These are phyloP conservation scores for Sesia apiformis DNA, from an alignment of 2,888 invertebrate species.

Conservation along the genomic window DNA sequence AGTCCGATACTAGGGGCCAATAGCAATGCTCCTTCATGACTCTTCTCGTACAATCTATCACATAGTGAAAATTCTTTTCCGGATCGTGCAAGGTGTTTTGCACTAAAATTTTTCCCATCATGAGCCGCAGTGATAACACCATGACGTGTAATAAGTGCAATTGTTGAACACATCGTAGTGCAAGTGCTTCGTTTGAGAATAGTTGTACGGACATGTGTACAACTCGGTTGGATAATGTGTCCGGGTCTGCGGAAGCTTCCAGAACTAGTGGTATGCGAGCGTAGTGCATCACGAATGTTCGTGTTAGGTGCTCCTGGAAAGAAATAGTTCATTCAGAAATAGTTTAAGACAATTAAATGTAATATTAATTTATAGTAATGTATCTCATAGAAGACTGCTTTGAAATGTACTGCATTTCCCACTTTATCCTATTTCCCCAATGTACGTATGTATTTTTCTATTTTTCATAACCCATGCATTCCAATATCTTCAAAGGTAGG, in stretches of 20 bases:
- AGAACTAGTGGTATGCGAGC: conserved; percentile 94
- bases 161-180: conserved; percentile 92
- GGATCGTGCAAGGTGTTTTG: conserved; percentile 89
- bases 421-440: too few species aligned
- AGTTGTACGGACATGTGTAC: conserved; percentile 98
- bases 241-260: conserved; percentile 88
- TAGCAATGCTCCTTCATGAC: conserved; percentile 99
- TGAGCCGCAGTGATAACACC: conserved; percentile 88
- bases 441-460: too few species aligned
- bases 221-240: conserved; percentile 94
- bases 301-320: conserved; percentile 87
- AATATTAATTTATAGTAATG: too few species aligned
- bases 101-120: conserved; percentile 94
- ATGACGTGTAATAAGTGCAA: conserved; percentile 93
- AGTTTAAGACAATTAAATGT: too few species aligned
- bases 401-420: too few species aligned
- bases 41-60: conserved; percentile 92
- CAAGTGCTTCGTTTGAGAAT: conserved; percentile 94
- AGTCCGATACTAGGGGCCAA: conserved; percentile 97
- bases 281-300: conserved; percentile 97
- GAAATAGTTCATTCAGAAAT: too few species aligned
- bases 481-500: too few species aligned
- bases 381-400: too few species aligned
- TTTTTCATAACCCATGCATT: too few species aligned
- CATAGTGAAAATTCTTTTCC: conserved; percentile 87